phyloP scores from a whole-genome alignment of 1,140 invertebrate species.

The Spodoptera litura region DNA sequence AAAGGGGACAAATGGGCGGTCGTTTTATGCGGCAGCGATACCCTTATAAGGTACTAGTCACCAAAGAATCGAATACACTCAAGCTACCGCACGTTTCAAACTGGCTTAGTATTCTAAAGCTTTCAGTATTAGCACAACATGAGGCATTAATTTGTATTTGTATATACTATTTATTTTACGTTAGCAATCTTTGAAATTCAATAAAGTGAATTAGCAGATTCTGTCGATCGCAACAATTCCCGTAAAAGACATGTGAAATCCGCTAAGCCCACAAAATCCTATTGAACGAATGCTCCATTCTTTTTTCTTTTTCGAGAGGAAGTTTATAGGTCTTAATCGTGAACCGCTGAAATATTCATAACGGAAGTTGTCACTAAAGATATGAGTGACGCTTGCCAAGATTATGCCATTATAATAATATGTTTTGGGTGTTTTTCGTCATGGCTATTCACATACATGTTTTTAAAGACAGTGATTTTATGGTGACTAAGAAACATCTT shows the following conservation, averaged over 20 bases:
- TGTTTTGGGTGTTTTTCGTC: slow-evolving; percentile 29
- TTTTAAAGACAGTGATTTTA: background rate
- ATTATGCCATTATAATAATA: slow-evolving; percentile 27
- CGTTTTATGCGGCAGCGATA: slow-evolving; percentile 64
- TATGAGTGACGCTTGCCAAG: slow-evolving; percentile 33
- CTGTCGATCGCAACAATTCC: slow-evolving; percentile 57
- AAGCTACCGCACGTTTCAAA: slow-evolving; percentile 37
- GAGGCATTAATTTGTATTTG: slow-evolving; percentile 23
- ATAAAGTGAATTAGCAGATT: slow-evolving; percentile 44
- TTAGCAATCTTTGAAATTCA: slow-evolving; percentile 43
- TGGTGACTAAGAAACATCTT: too few species aligned
- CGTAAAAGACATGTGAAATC: slow-evolving; percentile 72
- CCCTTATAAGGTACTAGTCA: slow-evolving; percentile 69
- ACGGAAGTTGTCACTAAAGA: slow-evolving; percentile 23
- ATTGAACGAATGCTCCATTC: slow-evolving; percentile 70
- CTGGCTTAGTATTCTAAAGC: slow-evolving; percentile 18
- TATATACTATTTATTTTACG: background rate
- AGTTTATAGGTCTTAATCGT: slow-evolving; percentile 49
- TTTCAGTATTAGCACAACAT: slow-evolving; percentile 24
- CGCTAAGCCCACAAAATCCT: slow-evolving; percentile 77
- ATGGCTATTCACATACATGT: slow-evolving; percentile 18
- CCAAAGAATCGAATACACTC: slow-evolving; percentile 52
- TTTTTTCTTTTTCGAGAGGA: slow-evolving; percentile 61
- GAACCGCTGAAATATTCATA: slow-evolving; percentile 25
- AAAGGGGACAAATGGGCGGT: slow-evolving; percentile 76